phyloP scores from a whole-genome alignment of 2,797 vertebrate genomes.

The Falco naumanni region DNA sequence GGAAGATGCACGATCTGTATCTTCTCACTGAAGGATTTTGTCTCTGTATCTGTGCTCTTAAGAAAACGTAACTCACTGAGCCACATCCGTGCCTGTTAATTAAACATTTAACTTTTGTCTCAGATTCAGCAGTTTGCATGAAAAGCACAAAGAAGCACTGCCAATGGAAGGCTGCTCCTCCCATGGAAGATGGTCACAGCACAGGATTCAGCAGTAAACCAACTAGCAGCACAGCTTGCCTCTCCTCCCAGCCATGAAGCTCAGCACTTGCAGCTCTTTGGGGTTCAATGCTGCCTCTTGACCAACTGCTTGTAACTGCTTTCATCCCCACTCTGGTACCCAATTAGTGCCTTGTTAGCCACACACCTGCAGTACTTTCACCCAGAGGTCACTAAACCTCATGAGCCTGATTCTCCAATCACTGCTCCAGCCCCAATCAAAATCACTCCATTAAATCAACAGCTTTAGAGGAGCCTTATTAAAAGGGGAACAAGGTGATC shows the following conservation, averaged over 20 bases:
- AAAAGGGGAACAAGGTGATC: not conserved
- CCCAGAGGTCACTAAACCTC: constrained; percentile 40
- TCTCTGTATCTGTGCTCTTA: not conserved
- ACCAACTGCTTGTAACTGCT: constrained; percentile 56
- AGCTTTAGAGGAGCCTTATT: not conserved
- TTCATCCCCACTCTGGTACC: constrained; percentile 56
- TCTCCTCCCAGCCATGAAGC: constrained; percentile 34
- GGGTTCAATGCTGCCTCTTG: constrained; percentile 32
- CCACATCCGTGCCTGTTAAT: not conserved
- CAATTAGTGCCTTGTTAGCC: constrained; percentile 76
- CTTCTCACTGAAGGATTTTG: not conserved
- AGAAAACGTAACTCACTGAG: not conserved
- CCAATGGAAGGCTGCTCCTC: not conserved
- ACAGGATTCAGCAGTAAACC: constrained; percentile 28
- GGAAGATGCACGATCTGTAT: not conserved
- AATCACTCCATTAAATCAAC: not conserved
- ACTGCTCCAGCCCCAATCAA: not conserved
- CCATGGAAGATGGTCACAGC: not conserved
- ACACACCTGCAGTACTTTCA: constrained; percentile 66
- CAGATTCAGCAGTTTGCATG: not conserved
- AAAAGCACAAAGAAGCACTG: fast-evolving
- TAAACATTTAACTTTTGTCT: not conserved
- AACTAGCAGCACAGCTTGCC: constrained; percentile 6
- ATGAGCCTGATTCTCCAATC: not conserved
- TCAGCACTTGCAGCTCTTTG: constrained; percentile 29